Conservation (phyloP, 2,113 vertebrate genomes). For the Nycticebus coucang region DNA sequence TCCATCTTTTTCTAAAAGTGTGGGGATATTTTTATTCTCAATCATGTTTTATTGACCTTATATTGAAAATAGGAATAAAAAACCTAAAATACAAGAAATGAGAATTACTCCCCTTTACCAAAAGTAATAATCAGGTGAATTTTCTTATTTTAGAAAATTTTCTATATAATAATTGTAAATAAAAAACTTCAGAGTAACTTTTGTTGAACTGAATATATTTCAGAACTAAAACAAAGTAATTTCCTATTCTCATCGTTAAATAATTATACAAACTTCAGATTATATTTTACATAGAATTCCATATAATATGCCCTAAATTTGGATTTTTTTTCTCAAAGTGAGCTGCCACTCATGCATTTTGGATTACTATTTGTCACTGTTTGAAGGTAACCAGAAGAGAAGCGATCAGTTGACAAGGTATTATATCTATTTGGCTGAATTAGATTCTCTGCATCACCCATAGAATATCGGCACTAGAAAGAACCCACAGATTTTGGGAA, state of each 20-base stretch:
- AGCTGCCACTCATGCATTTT: not conserved
- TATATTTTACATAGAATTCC: constrained; percentile 11
- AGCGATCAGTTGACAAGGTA: not conserved
- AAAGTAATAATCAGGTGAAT: constrained; percentile 8
- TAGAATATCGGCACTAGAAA: not conserved
- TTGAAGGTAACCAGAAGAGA: constrained; percentile 13
- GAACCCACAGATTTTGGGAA: not conserved
- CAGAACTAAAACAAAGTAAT: not conserved
- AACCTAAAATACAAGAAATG: constrained; percentile 31
- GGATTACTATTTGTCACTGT: not conserved
- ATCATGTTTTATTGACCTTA: not conserved
- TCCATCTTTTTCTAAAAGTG: not conserved
- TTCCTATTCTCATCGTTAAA: not conserved
- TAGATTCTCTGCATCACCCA: not conserved
- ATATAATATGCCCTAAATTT: not conserved
- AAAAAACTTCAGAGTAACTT: not conserved
- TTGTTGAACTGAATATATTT: constrained; percentile 6
- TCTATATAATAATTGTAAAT: constrained; percentile 27
- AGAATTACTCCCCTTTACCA: constrained; percentile 23
- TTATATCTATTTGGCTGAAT: not conserved
- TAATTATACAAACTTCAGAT: not conserved
- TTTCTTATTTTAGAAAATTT: constrained; percentile 28
- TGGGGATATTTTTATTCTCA: constrained; percentile 27
- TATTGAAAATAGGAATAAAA: constrained; percentile 5
- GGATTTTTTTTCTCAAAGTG: not conserved